Percentiles rank a stretch among this genome's conserved stretches.
Conservation (phyloP, 2,113 vertebrate species). For the Dicaeum eximium region DNA sequence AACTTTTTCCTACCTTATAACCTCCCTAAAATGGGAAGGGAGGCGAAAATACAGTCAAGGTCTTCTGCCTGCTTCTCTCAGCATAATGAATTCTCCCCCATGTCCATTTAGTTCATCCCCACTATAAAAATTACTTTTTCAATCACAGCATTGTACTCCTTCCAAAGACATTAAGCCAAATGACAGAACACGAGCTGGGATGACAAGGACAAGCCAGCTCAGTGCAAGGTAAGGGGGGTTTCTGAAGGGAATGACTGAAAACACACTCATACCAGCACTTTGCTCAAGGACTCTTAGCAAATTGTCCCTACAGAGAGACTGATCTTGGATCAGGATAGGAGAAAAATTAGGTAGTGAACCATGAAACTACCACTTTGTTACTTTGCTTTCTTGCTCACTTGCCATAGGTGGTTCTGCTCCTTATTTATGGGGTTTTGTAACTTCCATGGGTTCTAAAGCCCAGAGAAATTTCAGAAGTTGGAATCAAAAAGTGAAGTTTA, state of each 20-base stretch:
- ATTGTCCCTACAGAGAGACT: neutral
- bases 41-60: slow-evolving; percentile 35
- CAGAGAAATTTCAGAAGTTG: neutral
- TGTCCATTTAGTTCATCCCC: slow-evolving; percentile 41
- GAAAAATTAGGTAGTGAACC: neutral
- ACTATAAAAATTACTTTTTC: slow-evolving; percentile 60
- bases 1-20: slow-evolving; percentile 11
- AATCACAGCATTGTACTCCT: slow-evolving; percentile 61
- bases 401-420: neutral
- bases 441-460: neutral
- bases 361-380: neutral
- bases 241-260: slow-evolving; percentile 11
- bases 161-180: slow-evolving; percentile 62
- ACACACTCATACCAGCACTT: neutral
- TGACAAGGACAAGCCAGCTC: slow-evolving; percentile 57
- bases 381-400: neutral
- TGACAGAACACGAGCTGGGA: slow-evolving; percentile 23
- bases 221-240: slow-evolving; percentile 9
- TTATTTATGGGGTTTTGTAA: neutral
- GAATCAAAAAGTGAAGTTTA: neutral
- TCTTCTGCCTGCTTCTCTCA: slow-evolving; percentile 24
- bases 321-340: neutral
- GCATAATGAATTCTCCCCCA: slow-evolving; percentile 55
- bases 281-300: neutral
- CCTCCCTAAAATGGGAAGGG: slow-evolving; percentile 16